Conservation (phyloP, 2,888 invertebrate species). For the Dasypolia templi region DNA sequence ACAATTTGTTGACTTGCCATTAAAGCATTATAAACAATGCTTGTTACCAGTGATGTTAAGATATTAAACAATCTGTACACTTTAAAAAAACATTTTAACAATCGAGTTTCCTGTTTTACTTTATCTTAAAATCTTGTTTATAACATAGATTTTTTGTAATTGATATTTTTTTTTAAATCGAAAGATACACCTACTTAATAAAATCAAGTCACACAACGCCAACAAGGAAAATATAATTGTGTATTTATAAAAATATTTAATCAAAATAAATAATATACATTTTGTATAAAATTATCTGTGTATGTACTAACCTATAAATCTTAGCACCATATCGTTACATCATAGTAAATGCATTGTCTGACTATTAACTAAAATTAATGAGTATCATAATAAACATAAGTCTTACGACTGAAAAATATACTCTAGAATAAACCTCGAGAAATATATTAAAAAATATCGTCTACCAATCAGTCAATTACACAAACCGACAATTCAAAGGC, state of each 20-base stretch:
- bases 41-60: conserved; percentile 37
- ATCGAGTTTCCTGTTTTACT: conserved; percentile 25
- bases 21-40: not conserved
- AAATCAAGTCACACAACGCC: not conserved
- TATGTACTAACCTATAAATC: conserved; percentile 52
- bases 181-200: not conserved
- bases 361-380: conserved; percentile 80
- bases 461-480: conserved; percentile 63
- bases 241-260: conserved; percentile 41
- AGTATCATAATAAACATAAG: conserved; percentile 85
- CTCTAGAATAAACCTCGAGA: conserved; percentile 39
- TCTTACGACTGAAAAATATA: conserved; percentile 63
- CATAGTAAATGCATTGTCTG: conserved; percentile 87
- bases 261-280: conserved; percentile 63
- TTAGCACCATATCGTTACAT: conserved; percentile 82
- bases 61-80: conserved; percentile 19
- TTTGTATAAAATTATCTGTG: conserved; percentile 38
- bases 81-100: conserved; percentile 47
- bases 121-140: not conserved
- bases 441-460: conserved; percentile 44
- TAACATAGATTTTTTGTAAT: not conserved
- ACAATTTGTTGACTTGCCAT: conserved; percentile 19
- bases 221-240: not conserved
- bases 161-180: not conserved
- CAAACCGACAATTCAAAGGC: conserved; percentile 67